Conservation (phyloP, 2,797 vertebrate species). For the Cryptoprocta ferox region DNA sequence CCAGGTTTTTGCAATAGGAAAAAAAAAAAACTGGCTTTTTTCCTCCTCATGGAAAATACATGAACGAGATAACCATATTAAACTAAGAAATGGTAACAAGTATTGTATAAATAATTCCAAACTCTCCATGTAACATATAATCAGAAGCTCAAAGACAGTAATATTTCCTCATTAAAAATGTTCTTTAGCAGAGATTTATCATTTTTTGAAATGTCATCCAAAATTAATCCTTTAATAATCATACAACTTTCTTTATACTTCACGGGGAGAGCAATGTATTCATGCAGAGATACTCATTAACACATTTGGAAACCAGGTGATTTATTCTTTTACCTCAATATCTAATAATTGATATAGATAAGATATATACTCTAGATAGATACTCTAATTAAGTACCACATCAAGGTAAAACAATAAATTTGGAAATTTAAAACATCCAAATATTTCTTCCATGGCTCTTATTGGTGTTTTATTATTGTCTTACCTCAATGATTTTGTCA, state of each 20-base stretch:
- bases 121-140: background rate
- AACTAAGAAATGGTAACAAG: background rate
- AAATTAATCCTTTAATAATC: background rate
- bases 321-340: background rate
- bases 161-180: constrained; percentile 6
- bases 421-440: background rate
- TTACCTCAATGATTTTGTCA: constrained; percentile 88
- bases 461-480: constrained; percentile 25
- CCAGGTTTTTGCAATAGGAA: background rate
- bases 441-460: constrained; percentile 50
- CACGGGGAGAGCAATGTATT: background rate
- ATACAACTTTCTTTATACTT: background rate
- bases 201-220: background rate
- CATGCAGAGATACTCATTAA: background rate
- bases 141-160: background rate
- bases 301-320: background rate
- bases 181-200: background rate
- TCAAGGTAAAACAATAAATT: background rate
- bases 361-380: background rate
- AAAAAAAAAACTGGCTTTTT: background rate
- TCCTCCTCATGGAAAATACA: background rate
- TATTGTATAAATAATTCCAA: background rate
- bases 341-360: background rate
- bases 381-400: background rate
- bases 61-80: background rate